Evolutionary conservation across 64 coral and sea anemone species (phyloP), one percentile per base, ranked within the genome.

Genomic region (Porites australiensis): DNA sequence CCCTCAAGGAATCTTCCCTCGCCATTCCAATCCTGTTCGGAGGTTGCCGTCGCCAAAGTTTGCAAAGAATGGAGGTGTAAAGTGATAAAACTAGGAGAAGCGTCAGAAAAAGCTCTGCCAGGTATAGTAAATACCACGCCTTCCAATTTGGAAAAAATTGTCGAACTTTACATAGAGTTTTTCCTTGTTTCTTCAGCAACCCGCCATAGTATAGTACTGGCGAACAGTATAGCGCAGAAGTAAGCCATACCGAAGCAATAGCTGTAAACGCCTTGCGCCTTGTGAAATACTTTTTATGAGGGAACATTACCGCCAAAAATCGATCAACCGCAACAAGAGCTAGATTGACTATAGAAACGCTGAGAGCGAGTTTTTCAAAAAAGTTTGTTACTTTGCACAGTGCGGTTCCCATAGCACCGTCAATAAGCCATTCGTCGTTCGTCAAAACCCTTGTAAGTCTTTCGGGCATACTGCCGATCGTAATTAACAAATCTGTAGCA

Each of bases 381-480:
- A 91, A 91, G 52, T 91, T 91, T 13, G 58, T 80, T 11, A 58
- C 50, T 73, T 91, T 91, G 23, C 89, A 91, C 13, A 83, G 45
- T 11, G 79, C 58, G 61, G 71, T 45, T 6, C 89, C 89, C 14
- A 91, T 5, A 62, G 4, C 8, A 22, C 89, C 79, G 22, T 54
- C 22, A 49, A 91, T 70, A 20, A 91, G 43, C 89, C 89, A 91
- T 13, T 72, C 55, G 14, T 91, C 89, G 18, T 65, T 49, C 6
- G 90, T 76, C 7, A 92, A 50, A 8, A 57, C 68, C 50, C 90
- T 75, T 64, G 72, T 77, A 15, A 92, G 59, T 67, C 90, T 77
- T 18, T 92, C 90, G 11, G 79, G 90, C 44, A 84, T 81, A 16
- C 89, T 91, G 12, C 89, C 67, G 7, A 91, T 10, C 11, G 89